phyloP scores from a whole-genome alignment of 2,888 invertebrate species.

The Gibbula magus region DNA sequence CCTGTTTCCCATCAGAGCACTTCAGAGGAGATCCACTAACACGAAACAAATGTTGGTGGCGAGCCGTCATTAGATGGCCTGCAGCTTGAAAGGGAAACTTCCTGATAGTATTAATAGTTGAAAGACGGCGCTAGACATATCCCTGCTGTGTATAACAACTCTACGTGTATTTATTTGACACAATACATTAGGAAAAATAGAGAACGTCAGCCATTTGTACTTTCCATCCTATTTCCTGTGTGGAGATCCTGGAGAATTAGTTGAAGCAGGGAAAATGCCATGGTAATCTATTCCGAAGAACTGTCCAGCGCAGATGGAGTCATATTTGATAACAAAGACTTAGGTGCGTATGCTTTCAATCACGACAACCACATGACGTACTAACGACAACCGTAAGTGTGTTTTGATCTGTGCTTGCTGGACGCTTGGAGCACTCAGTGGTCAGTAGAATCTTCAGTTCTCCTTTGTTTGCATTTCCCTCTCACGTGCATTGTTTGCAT shows the following conservation, averaged over 20 bases:
- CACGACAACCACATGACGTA: constrained; percentile 8
- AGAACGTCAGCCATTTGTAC: constrained; percentile 20
- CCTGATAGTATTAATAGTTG: neutral
- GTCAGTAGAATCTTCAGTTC: too few relatives aligned
- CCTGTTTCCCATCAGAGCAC: too few relatives aligned
- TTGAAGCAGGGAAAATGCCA: neutral
- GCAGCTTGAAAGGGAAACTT: neutral
- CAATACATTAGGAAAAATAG: neutral
- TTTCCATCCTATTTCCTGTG: constrained; percentile 5
- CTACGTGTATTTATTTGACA: neutral
- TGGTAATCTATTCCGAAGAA: constrained; percentile 11
- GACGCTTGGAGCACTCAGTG: neutral
- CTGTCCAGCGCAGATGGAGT: neutral
- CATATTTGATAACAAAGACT: constrained; percentile 18
- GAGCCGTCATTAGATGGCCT: too few relatives aligned
- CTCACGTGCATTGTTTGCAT: too few relatives aligned
- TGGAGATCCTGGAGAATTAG: neutral
- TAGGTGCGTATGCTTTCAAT: neutral
- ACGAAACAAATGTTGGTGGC: neutral
- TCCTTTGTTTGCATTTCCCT: neutral
- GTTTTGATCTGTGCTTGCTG: neutral
- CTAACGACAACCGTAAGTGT: constrained; percentile 12
- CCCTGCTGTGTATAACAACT: neutral
- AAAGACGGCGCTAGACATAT: neutral
- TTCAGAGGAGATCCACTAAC: neutral